phyloP scores from a whole-genome alignment of 2,113 vertebrate species.

The Neolamprologus falcicula region DNA sequence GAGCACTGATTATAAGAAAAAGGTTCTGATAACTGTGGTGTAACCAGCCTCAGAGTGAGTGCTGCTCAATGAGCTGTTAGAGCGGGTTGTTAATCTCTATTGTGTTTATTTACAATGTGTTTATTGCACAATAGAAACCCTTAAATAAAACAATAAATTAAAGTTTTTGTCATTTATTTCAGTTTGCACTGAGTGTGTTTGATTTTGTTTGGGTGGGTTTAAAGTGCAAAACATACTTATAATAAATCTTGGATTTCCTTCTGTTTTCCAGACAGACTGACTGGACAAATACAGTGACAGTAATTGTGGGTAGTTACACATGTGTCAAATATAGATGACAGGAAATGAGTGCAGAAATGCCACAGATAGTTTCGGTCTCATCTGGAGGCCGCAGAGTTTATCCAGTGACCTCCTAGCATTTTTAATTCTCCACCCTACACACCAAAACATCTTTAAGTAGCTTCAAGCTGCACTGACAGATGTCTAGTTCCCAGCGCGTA shows the following conservation, averaged over 20 bases:
- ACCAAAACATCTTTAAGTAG: not conserved
- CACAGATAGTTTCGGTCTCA: not conserved
- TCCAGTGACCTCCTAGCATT: not conserved
- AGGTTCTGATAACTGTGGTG: not conserved
- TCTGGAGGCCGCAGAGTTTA: not conserved
- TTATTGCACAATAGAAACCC: not conserved
- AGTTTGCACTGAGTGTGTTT: not conserved
- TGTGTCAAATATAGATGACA: not conserved
- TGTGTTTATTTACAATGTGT: not conserved
- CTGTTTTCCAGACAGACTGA: not conserved
- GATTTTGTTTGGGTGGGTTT: not conserved
- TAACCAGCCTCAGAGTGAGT: not conserved
- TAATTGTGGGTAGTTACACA: not conserved
- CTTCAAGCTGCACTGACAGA: not conserved
- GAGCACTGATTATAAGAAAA: not conserved
- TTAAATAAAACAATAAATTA: not conserved
- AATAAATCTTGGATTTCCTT: not conserved
- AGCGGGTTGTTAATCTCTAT: not conserved
- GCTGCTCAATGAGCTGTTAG: not conserved
- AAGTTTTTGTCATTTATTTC: not conserved
- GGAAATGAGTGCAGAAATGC: not conserved
- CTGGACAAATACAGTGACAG: not conserved
- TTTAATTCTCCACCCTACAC: not conserved
- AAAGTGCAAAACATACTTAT: not conserved
- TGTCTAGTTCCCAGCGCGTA: not conserved